Evolutionary conservation across 2,113 vertebrate genomes (phyloP).

Genomic region (Xiphophorus couchianus): DNA sequence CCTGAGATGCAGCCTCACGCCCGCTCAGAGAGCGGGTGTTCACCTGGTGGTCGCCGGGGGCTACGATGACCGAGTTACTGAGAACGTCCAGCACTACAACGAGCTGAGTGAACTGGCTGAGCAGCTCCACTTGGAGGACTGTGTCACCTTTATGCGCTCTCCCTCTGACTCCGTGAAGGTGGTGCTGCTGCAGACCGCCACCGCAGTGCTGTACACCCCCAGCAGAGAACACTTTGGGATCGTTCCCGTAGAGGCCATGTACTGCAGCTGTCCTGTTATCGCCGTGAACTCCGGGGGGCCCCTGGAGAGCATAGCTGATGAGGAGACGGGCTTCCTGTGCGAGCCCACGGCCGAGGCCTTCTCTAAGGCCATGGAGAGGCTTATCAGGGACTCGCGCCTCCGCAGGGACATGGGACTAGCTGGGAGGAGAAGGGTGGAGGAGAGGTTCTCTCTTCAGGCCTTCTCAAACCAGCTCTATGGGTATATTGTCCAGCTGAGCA

Average conservation of each 20-base stretch:
- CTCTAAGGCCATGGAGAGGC: slow-evolving; percentile 88
- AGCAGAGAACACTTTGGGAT: slow-evolving; percentile 98
- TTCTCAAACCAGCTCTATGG: slow-evolving; percentile 89
- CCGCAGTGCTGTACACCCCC: slow-evolving; percentile 93
- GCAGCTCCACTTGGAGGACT: slow-evolving; percentile 76
- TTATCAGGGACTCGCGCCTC: slow-evolving; percentile 85
- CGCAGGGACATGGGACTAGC: slow-evolving; percentile 89
- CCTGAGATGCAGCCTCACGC: slow-evolving; percentile 79
- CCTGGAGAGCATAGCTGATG: slow-evolving; percentile 88
- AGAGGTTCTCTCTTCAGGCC: slow-evolving; percentile 90
- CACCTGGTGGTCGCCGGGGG: slow-evolving; percentile 94
- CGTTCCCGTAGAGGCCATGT: slow-evolving; percentile 97
- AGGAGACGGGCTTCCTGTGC: slow-evolving; percentile 91
- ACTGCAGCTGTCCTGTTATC: slow-evolving; percentile 91
- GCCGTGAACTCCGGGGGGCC: slow-evolving; percentile 94
- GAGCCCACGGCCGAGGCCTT: slow-evolving; percentile 85
- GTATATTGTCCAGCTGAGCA: slow-evolving; percentile 83
- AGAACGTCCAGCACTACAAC: slow-evolving; percentile 90
- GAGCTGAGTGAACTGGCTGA: slow-evolving; percentile 84
- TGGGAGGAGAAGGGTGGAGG: slow-evolving; percentile 86
- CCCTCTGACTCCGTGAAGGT: slow-evolving; percentile 92
- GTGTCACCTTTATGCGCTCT: slow-evolving; percentile 90
- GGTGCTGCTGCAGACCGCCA: slow-evolving; percentile 82
- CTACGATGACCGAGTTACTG: slow-evolving; percentile 89
- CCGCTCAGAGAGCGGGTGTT: slow-evolving; percentile 79